phyloP scores from a whole-genome alignment of 2,888 invertebrate species.

The Pseudococcus jackbeardsleyi region DNA sequence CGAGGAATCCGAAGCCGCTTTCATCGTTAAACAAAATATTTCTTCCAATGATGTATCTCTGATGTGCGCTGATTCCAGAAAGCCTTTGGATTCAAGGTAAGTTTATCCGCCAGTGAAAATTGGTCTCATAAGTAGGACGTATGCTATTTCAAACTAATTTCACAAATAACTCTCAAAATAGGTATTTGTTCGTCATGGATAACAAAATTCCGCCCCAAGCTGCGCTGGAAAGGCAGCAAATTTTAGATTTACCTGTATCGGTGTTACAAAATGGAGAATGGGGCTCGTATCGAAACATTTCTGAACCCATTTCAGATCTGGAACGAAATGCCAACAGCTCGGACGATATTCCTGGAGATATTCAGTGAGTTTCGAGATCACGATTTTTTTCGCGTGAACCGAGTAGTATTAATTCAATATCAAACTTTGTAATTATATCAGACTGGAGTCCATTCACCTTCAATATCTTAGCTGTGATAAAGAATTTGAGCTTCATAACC shows the following conservation, averaged over 20 bases:
- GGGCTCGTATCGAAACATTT: slow-evolving; percentile 85
- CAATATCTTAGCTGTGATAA: neutral
- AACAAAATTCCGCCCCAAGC: slow-evolving; percentile 70
- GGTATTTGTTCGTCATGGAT: slow-evolving; percentile 54
- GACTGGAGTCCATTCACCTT: neutral
- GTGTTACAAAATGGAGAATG: slow-evolving; percentile 78
- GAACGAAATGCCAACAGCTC: neutral
- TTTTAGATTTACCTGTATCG: slow-evolving; percentile 84
- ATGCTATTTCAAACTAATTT: no score
- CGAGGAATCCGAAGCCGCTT: neutral
- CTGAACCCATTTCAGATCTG: neutral
- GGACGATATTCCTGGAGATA: neutral
- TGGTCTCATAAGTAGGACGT: no score
- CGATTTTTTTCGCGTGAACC: no score
- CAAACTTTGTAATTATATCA: neutral
- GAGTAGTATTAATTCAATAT: no score
- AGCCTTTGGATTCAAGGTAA: neutral
- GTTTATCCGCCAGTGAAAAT: no score
- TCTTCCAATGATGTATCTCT: neutral
- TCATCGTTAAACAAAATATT: neutral
- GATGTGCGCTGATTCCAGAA: neutral
- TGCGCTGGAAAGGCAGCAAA: slow-evolving; percentile 77
- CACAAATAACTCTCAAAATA: neutral
- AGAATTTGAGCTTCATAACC: neutral
- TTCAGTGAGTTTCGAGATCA: neutral